phyloP scores from a whole-genome alignment of 2,888 invertebrate genomes.

The Tethea ocularis region DNA sequence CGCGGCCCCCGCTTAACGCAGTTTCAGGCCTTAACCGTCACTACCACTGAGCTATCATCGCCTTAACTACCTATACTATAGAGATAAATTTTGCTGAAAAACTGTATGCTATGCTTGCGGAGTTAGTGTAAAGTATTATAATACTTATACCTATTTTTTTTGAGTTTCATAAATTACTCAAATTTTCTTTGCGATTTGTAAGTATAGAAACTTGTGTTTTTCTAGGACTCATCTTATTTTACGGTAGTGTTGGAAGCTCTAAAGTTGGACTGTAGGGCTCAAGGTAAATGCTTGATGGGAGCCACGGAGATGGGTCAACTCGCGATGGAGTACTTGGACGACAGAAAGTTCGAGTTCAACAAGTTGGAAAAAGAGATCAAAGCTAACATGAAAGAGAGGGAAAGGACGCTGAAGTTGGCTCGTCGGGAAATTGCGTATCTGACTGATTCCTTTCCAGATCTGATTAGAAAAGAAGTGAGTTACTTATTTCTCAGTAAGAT shows the following conservation, averaged over 20 bases:
- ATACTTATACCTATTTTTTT: too few relatives aligned
- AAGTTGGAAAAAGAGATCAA: slow-evolving; percentile 84
- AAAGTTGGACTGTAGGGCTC: slow-evolving; percentile 82
- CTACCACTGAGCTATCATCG: too few relatives aligned
- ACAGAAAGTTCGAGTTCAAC: slow-evolving; percentile 84
- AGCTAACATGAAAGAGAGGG: slow-evolving; percentile 85
- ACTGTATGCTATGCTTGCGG: too few relatives aligned
- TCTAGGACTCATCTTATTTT: slow-evolving; percentile 86
- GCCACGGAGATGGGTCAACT: slow-evolving; percentile 87
- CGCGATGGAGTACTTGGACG: slow-evolving; percentile 86
- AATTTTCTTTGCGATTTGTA: too few relatives aligned
- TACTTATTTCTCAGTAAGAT: too few relatives aligned
- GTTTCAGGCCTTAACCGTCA: too few relatives aligned
- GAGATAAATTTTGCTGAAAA: too few relatives aligned
- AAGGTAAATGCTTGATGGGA: slow-evolving; percentile 85
- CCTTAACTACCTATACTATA: too few relatives aligned
- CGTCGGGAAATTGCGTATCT: slow-evolving; percentile 72
- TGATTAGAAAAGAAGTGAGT: slow-evolving; percentile 75
- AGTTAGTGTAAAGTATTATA: too few relatives aligned
- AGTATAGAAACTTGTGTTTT: not conserved
- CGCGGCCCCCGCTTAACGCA: too few relatives aligned
- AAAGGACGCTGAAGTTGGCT: slow-evolving; percentile 80
- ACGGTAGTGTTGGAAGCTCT: slow-evolving; percentile 85
- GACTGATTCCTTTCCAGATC: slow-evolving; percentile 70
- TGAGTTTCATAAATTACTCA: too few relatives aligned